phyloP scores from a whole-genome alignment of 2,113 vertebrate genomes.

The Lota lota region DNA sequence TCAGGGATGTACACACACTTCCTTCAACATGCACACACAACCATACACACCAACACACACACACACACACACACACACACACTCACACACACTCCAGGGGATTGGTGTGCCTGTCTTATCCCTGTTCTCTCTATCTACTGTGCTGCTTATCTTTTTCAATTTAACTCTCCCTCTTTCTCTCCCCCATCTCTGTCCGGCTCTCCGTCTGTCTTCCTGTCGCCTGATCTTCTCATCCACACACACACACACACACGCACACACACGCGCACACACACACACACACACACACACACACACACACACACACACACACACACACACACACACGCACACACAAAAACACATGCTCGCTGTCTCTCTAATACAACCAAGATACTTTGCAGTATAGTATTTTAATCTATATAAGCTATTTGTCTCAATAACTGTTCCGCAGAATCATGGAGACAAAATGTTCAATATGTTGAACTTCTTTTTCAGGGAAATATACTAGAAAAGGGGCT shows the following conservation, averaged over 20 bases:
- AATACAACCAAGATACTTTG: too few relatives aligned
- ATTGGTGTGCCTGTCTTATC: neutral
- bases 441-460: too few relatives aligned
- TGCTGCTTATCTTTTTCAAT: neutral
- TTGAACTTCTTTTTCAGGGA: too few relatives aligned
- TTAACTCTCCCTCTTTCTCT: neutral
- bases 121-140: neutral
- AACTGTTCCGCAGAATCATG: too few relatives aligned
- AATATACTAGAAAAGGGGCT: too few relatives aligned
- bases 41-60: conserved; percentile 5
- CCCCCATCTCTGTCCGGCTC: neutral
- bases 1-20: neutral
- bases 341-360: neutral
- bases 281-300: conserved; percentile 14
- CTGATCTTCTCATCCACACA: neutral
- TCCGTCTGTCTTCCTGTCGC: neutral
- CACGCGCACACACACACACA: neutral
- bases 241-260: neutral
- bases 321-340: neutral
- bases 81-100: conserved; percentile 9
- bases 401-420: too few relatives aligned
- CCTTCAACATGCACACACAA: neutral
- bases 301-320: conserved; percentile 9
- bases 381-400: too few relatives aligned
- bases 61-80: conserved; percentile 2